Evolutionary conservation across 1,140 invertebrate genomes (phyloP).

Genomic region (Antheraea pernyi): DNA sequence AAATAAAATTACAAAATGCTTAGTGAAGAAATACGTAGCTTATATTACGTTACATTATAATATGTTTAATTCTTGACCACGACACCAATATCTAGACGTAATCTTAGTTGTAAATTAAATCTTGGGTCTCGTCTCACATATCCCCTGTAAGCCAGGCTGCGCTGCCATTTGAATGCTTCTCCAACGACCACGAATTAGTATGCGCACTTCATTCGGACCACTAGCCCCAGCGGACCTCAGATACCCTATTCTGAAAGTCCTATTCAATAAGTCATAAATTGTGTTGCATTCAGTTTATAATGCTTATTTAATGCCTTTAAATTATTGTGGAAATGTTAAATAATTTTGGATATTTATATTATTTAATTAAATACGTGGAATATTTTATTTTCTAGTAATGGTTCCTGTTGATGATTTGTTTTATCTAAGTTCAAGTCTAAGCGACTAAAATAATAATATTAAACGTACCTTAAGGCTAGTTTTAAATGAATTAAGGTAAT

Average conservation of each 20-base stretch:
- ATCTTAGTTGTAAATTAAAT: conserved; percentile 78
- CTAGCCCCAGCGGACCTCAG: conserved; percentile 54
- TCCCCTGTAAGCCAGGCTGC: conserved; percentile 67
- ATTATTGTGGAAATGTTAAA: background rate
- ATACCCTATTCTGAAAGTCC: conserved; percentile 52
- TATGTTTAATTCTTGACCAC: conserved; percentile 77
- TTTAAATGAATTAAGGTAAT: background rate
- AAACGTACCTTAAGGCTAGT: background rate
- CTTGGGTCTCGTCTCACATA: conserved; percentile 73
- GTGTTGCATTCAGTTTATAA: background rate
- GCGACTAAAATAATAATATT: background rate
- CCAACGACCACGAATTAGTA: conserved; percentile 74
- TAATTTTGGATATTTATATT: background rate
- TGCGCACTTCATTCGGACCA: conserved; percentile 67
- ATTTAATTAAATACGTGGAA: background rate
- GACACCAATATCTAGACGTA: conserved; percentile 41
- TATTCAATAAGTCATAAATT: background rate
- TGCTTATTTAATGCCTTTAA: background rate
- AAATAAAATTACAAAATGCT: no score
- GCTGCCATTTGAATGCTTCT: conserved; percentile 71
- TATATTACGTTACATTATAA: background rate
- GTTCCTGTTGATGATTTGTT: background rate
- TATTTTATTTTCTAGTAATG: background rate
- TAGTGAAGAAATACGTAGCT: no score
- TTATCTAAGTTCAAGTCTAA: background rate